Conservation (phyloP, 2,113 vertebrate genomes). For the Crypturellus undulatus region DNA sequence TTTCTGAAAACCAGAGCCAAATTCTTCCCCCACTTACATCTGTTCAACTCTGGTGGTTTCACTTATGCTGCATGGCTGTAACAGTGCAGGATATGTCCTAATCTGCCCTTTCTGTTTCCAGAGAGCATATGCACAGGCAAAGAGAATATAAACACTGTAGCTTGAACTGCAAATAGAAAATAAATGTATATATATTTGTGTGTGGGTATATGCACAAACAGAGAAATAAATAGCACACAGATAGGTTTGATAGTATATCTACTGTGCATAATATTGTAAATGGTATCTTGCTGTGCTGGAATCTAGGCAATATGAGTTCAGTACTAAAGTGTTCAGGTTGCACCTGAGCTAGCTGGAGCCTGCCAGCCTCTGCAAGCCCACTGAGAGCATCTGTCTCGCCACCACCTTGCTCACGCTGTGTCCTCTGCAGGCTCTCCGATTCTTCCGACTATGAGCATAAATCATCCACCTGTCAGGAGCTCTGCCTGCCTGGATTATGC, state of each 20-base stretch:
- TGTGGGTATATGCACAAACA: not conserved
- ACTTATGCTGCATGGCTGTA: not conserved
- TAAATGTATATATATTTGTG: not conserved
- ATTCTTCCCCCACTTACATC: constrained; percentile 61
- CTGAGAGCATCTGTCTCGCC: constrained; percentile 89
- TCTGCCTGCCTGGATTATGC: constrained; percentile 85
- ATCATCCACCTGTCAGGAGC: constrained; percentile 91
- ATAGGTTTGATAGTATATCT: constrained; percentile 64
- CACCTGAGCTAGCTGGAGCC: constrained; percentile 84
- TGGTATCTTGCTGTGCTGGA: constrained; percentile 76
- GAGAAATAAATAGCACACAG: constrained; percentile 39
- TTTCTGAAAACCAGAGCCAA: constrained; percentile 38
- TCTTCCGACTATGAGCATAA: constrained; percentile 89
- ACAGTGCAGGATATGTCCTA: constrained; percentile 62
- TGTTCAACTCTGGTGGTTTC: constrained; percentile 58
- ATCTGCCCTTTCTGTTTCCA: constrained; percentile 47
- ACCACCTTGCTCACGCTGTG: constrained; percentile 81
- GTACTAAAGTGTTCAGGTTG: constrained; percentile 80
- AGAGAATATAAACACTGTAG: not conserved
- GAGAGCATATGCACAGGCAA: not conserved
- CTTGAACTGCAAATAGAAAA: not conserved
- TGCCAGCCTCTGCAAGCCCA: constrained; percentile 85
- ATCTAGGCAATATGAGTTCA: constrained; percentile 78
- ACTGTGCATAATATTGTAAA: constrained; percentile 74
- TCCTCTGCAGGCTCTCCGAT: constrained; percentile 84